These are phyloP conservation scores for Panagrolaimus sp. DNA, from an alignment of 1,140 invertebrate species.

Conservation along the genomic window DNA sequence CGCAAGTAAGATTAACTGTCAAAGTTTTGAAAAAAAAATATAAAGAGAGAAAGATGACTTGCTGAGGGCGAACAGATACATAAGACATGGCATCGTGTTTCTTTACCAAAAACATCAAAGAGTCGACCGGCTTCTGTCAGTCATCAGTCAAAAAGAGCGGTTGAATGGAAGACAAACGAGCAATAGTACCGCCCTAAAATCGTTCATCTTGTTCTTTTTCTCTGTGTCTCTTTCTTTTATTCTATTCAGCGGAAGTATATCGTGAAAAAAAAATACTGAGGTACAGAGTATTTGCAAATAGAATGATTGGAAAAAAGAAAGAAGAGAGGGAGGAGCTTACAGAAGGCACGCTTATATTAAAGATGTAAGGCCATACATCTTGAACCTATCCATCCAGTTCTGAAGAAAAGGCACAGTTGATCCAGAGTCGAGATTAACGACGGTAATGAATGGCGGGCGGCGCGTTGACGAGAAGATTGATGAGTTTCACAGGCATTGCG, in stretches of 20 bases:
- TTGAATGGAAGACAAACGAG: slow-evolving; percentile 13
- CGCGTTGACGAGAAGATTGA: slow-evolving; percentile 14
- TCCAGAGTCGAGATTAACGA: slow-evolving; percentile 14
- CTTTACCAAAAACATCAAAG: slow-evolving; percentile 12
- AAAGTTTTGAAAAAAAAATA: too few relatives aligned
- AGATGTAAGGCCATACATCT: not conserved
- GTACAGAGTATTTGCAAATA: not conserved
- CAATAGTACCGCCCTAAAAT: slow-evolving; percentile 1
- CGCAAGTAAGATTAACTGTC: too few relatives aligned
- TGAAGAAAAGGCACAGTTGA: slow-evolving; percentile 1
- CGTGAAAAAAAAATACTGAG: not conserved
- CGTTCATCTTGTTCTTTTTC: too few relatives aligned
- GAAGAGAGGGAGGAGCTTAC: slow-evolving; percentile 9
- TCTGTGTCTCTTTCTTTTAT: too few relatives aligned
- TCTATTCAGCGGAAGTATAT: slow-evolving; percentile 4
- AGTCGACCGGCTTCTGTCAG: slow-evolving; percentile 12
- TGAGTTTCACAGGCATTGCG: slow-evolving; percentile 4
- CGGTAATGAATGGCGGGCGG: slow-evolving; percentile 15
- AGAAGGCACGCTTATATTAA: slow-evolving; percentile 6
- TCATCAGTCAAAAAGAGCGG: slow-evolving; percentile 16
- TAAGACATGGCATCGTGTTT: slow-evolving; percentile 14
- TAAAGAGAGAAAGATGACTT: not conserved
- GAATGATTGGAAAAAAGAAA: not conserved
- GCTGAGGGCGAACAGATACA: slow-evolving; percentile 13
- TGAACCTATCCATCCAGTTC: too few relatives aligned